Conservation (phyloP, 2,113 vertebrate genomes). For the Etheostoma cragini region DNA sequence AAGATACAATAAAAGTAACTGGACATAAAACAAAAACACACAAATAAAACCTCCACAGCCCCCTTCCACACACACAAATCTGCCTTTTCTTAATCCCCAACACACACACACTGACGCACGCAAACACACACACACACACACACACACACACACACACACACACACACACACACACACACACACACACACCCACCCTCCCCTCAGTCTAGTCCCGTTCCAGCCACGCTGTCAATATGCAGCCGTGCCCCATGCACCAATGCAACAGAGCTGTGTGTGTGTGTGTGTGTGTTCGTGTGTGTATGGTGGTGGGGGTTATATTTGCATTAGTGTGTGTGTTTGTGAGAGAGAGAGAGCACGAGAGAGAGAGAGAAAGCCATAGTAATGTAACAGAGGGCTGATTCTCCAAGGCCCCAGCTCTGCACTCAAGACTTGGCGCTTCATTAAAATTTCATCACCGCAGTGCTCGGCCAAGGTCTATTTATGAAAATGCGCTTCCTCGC, state of each 20-base stretch:
- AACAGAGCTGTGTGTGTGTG: conserved; percentile 64
- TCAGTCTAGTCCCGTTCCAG: conserved; percentile 60
- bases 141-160: conserved; percentile 23
- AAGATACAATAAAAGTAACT: conserved; percentile 57
- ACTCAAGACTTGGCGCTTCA: conserved; percentile 94
- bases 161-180: conserved; percentile 23
- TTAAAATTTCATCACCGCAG: conserved; percentile 93
- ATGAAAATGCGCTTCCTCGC: conserved; percentile 95
- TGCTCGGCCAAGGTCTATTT: conserved; percentile 97
- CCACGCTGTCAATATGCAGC: conserved; percentile 61
- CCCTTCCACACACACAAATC: neutral
- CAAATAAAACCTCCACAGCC: conserved; percentile 45
- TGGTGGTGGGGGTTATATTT: conserved; percentile 54
- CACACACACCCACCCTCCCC: conserved; percentile 24
- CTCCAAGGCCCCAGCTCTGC: conserved; percentile 90
- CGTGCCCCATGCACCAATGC: conserved; percentile 59
- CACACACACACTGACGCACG: conserved; percentile 24
- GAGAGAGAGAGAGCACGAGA: conserved; percentile 21
- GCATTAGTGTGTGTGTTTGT: conserved; percentile 54
- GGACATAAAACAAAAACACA: conserved; percentile 17
- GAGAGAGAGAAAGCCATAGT: conserved; percentile 82
- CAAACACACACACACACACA: conserved; percentile 21
- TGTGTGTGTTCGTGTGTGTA: conserved; percentile 29
- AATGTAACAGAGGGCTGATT: conserved; percentile 90
- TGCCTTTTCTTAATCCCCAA: conserved; percentile 36